Evolutionary conservation across 1,140 invertebrate species (phyloP).

Genomic region (Drosophila kohkoa): DNA sequence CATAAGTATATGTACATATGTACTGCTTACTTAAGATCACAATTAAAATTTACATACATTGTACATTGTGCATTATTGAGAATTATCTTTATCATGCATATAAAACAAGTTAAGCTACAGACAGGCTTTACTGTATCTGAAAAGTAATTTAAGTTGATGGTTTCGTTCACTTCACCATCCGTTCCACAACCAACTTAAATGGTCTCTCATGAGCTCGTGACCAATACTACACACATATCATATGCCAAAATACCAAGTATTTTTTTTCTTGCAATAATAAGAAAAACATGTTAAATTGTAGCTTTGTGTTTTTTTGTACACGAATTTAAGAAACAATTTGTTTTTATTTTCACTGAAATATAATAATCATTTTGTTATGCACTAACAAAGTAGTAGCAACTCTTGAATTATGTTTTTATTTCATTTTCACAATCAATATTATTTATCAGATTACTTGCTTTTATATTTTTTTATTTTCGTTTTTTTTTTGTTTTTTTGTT

Average conservation of each 20-base stretch:
- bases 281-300: slow-evolving; percentile 45
- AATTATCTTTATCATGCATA: not conserved
- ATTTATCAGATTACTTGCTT: slow-evolving; percentile 22
- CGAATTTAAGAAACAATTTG: slow-evolving; percentile 83
- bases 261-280: not conserved
- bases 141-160: not conserved
- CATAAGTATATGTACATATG: not conserved
- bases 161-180: not conserved
- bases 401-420: slow-evolving; percentile 68
- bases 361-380: slow-evolving; percentile 80
- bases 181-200: not conserved
- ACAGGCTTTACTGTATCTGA: slow-evolving; percentile 5
- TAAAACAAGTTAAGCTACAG: not conserved
- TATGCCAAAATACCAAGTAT: not conserved
- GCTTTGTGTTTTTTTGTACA: slow-evolving; percentile 76
- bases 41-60: too few relatives aligned
- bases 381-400: slow-evolving; percentile 76
- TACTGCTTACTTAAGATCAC: too few relatives aligned
- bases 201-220: not conserved
- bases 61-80: too few relatives aligned
- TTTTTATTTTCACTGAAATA: slow-evolving; percentile 84
- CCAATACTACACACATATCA: not conserved
- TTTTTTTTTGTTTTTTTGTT: slow-evolving; percentile 25
- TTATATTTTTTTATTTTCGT: slow-evolving; percentile 25
- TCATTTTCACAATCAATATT: slow-evolving; percentile 53